Evolutionary conservation across 2,888 invertebrate species (phyloP).

Genomic region (Eristalinus sepulchralis): DNA sequence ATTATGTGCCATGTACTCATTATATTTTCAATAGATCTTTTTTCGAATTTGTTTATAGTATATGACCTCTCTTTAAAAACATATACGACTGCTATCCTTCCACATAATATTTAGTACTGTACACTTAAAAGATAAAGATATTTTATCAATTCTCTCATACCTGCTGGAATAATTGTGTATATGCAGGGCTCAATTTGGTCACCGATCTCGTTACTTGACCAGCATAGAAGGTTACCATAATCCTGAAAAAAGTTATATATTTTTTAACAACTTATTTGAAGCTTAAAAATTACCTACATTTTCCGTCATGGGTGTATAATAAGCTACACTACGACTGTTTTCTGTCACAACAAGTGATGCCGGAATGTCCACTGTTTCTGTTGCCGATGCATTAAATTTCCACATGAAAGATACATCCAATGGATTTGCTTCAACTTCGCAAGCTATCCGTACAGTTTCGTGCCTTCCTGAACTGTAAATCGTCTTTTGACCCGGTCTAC

Average conservation of each 20-base stretch:
- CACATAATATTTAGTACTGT: too few relatives aligned
- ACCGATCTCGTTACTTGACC: constrained; percentile 88
- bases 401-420: constrained; percentile 86
- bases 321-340: constrained; percentile 84
- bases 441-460: constrained; percentile 86
- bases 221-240: constrained; percentile 88
- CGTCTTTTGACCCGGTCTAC: constrained; percentile 86
- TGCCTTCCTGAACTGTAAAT: constrained; percentile 88
- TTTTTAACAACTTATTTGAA: too few relatives aligned
- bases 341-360: constrained; percentile 84
- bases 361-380: constrained; percentile 86
- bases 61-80: too few relatives aligned
- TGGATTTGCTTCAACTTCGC: constrained; percentile 89
- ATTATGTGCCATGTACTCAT: too few relatives aligned
- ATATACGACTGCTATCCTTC: too few relatives aligned
- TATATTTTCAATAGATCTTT: too few relatives aligned
- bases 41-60: too few relatives aligned
- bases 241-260: constrained; percentile 82
- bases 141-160: constrained; percentile 82
- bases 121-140: too few relatives aligned
- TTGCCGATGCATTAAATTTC: constrained; percentile 88
- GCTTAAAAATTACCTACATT: constrained; percentile 77
- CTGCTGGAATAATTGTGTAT: constrained; percentile 88
- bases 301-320: constrained; percentile 88
- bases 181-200: constrained; percentile 88